These are phyloP conservation scores for Ethmia dodecea DNA, from an alignment of 2,888 invertebrate species.

Conservation along the genomic window DNA sequence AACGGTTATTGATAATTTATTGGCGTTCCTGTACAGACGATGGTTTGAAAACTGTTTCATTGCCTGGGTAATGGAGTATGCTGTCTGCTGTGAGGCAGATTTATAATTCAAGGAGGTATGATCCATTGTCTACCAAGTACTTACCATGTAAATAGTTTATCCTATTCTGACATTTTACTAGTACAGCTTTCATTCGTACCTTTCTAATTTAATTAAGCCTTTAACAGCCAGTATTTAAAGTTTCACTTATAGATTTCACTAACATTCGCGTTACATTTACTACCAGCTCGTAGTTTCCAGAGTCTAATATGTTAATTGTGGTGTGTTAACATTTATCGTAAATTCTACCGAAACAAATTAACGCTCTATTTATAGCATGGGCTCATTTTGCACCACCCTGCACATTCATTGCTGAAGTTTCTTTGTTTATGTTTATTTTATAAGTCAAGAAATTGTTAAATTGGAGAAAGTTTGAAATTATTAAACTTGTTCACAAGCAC, in stretches of 20 bases:
- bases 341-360: conserved; percentile 5
- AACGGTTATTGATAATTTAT: conserved; percentile 49
- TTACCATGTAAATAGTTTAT: neutral
- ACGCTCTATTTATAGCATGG: conserved; percentile 2
- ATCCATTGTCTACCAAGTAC: too few relatives aligned
- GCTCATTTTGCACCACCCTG: conserved; percentile 8
- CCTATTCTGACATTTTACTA: neutral
- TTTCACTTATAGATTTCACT: too few relatives aligned
- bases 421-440: conserved; percentile 10
- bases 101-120: too few relatives aligned
- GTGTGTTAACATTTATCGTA: conserved; percentile 1
- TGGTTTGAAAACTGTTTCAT: too few relatives aligned
- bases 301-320: neutral
- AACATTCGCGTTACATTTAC: too few relatives aligned
- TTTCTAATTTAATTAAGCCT: too few relatives aligned
- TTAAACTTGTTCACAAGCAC: conserved; percentile 7
- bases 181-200: neutral
- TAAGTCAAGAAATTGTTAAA: conserved; percentile 5
- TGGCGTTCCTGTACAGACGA: too few relatives aligned
- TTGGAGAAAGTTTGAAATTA: conserved; percentile 4
- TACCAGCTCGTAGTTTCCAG: too few relatives aligned
- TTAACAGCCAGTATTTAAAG: too few relatives aligned
- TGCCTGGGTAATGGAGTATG: too few relatives aligned
- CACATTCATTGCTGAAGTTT: conserved; percentile 9
- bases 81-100: too few relatives aligned